Evolutionary conservation across 30 jellyfish, hydroid and myxozoan genomes (phyloP).

Genomic region (Hydractinia symbiolongicarpus): DNA sequence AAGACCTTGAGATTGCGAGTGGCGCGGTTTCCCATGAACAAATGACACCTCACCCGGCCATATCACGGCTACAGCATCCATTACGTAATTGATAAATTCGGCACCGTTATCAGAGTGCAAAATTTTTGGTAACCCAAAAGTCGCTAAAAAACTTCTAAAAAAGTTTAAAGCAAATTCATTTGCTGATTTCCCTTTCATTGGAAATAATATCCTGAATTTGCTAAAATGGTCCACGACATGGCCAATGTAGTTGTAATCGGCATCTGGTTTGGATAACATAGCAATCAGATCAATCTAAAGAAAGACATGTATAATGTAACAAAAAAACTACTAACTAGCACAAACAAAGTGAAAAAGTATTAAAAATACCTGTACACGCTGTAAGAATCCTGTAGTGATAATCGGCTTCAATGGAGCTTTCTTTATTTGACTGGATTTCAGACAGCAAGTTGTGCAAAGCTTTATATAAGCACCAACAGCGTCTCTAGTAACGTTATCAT

Average conservation of each 20-base stretch:
- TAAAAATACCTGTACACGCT: no score
- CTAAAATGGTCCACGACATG: conserved; percentile 5
- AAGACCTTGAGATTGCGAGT: conserved; percentile 24
- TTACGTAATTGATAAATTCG: background rate
- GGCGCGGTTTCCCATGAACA: conserved; percentile 29
- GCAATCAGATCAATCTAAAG: conserved; percentile 4
- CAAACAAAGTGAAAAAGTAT: no score
- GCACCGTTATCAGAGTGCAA: conserved; percentile 8
- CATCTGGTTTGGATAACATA: conserved; percentile 10
- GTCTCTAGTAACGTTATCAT: no score
- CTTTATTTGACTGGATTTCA: no score
- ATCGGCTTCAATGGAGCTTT: no score
- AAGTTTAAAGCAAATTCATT: background rate
- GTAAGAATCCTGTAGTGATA: no score
- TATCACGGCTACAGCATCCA: conserved; percentile 9
- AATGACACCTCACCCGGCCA: conserved; percentile 32
- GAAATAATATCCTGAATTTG: conserved; percentile 5
- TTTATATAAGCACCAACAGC: no score
- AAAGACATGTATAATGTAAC: no score
- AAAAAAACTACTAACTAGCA: no score
- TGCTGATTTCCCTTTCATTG: conserved; percentile 1
- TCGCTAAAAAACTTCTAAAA: background rate
- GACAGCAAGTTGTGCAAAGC: no score
- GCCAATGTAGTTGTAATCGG: conserved; percentile 1
- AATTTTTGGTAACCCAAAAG: conserved; percentile 6